phyloP scores from a whole-genome alignment of 1,140 invertebrate genomes.

The Hesperophylax magnus region DNA sequence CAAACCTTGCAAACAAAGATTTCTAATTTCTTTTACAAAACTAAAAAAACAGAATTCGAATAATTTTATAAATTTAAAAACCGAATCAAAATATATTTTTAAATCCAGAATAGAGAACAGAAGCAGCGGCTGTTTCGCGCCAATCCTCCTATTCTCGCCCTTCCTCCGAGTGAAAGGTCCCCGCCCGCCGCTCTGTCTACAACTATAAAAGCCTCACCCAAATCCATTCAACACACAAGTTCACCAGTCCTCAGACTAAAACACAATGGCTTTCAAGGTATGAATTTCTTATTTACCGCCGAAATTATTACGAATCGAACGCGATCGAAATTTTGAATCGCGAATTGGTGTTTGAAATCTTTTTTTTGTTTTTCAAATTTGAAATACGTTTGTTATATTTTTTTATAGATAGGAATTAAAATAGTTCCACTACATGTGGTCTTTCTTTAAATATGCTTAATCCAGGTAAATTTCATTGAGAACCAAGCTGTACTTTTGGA shows the following conservation, averaged over 20 bases:
- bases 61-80: too few relatives aligned
- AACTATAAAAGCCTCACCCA: conserved; percentile 37
- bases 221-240: conserved; percentile 35
- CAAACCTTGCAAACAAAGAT: too few relatives aligned
- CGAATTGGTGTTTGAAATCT: neutral
- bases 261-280: conserved; percentile 51
- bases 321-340: neutral
- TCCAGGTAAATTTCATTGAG: too few relatives aligned
- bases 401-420: too few relatives aligned
- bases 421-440: too few relatives aligned
- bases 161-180: conserved; percentile 43
- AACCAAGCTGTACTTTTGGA: too few relatives aligned
- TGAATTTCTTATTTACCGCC: conserved; percentile 31
- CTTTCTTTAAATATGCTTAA: too few relatives aligned
- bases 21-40: too few relatives aligned
- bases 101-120: neutral
- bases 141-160: neutral
- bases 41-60: too few relatives aligned
- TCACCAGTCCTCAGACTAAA: conserved; percentile 30
- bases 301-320: neutral
- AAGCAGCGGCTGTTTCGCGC: neutral
- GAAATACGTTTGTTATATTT: too few relatives aligned
- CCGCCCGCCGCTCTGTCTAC: neutral
- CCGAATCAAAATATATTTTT: neutral
- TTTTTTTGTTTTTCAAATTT: too few relatives aligned